These are phyloP conservation scores for Arenaria interpres DNA, from an alignment of 2,113 vertebrate genomes.

Conservation along the genomic window DNA sequence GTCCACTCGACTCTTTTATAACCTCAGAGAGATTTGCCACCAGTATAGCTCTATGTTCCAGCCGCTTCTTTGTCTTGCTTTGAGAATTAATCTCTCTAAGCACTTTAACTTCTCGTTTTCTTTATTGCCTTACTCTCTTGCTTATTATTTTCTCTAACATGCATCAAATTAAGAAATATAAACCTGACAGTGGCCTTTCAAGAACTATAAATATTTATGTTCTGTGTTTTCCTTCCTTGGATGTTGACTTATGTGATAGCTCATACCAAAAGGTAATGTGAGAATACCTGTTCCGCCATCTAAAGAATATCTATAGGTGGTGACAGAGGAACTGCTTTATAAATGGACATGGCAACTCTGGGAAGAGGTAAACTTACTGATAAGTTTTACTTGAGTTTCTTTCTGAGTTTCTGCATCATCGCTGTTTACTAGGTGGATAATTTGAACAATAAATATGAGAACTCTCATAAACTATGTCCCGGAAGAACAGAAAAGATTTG, in stretches of 20 bases:
- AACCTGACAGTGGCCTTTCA: neutral
- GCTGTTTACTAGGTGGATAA: neutral
- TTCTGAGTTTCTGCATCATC: neutral
- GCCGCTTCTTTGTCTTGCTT: neutral
- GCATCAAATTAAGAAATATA: neutral
- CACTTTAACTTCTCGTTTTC: neutral
- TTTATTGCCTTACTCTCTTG: slow-evolving; percentile 8
- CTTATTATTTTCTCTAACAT: neutral
- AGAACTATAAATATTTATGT: neutral
- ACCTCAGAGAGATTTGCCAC: neutral
- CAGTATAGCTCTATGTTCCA: neutral
- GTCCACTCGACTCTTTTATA: neutral
- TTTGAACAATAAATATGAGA: neutral
- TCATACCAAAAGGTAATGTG: neutral
- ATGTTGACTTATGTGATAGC: neutral
- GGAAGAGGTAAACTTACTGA: neutral
- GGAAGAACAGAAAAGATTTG: neutral
- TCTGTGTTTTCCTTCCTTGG: neutral
- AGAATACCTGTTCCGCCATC: neutral
- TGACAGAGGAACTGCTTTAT: neutral
- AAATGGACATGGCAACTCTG: neutral
- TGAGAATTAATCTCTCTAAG: slow-evolving; percentile 9
- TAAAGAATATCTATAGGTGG: neutral
- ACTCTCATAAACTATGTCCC: neutral
- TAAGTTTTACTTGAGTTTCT: neutral